Evolutionary conservation across 2,113 vertebrate genomes (phyloP).

Genomic region (Lontra canadensis): DNA sequence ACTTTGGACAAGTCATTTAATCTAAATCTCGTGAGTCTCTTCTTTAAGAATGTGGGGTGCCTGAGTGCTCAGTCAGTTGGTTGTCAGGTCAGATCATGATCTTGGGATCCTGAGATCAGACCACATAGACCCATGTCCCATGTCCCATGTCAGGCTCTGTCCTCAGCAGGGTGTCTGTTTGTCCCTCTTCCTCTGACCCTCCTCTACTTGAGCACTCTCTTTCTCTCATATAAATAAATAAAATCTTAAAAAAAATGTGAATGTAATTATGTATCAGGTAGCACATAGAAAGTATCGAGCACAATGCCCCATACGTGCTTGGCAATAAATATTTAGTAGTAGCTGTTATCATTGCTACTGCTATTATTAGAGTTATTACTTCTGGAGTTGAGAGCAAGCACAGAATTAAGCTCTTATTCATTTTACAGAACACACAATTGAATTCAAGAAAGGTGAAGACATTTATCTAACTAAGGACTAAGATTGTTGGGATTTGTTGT

Average conservation of each 20-base stretch:
- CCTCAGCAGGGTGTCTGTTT: background rate
- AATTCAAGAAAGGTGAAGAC: background rate
- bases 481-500: background rate
- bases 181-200: background rate
- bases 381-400: background rate
- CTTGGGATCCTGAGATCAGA: background rate
- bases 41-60: background rate
- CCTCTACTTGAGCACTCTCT: background rate
- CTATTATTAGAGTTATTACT: background rate
- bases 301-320: background rate
- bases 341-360: background rate
- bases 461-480: background rate
- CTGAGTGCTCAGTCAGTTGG: background rate
- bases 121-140: background rate
- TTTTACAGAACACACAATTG: background rate
- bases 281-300: background rate
- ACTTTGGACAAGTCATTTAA: background rate
- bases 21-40: background rate
- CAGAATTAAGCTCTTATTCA: background rate
- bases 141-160: background rate
- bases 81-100: background rate
- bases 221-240: background rate
- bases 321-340: background rate
- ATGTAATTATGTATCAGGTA: background rate
- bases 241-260: background rate